Evolutionary conservation across 1,140 invertebrate genomes (phyloP), one percentile per base, ranked within the genome.

Genomic region (Neodiprion lecontei): DNA sequence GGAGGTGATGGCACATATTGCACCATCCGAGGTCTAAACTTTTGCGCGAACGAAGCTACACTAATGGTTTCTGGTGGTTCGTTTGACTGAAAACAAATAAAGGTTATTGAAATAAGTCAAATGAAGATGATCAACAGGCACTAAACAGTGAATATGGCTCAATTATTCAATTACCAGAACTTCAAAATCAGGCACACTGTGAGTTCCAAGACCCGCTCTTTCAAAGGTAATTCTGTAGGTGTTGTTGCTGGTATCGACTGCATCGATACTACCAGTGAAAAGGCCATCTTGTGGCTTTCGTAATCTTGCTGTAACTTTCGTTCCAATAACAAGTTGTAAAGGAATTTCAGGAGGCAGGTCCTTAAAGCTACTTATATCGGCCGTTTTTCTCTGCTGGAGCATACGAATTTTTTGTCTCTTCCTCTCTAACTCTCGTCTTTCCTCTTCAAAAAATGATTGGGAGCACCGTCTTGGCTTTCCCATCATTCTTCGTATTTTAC

Each of bases 211-310:
- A 12, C 97, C 97, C 66, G 93, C 92, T 75, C 97, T 91, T 86
- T 99, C 98, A 89, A 99, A 99, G 1, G 96, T 97, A 73, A 99
- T 96, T 81, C 98, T 91, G 85, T 99, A 99, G n/a, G 96, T 97
- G 83, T 98, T 97, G 84, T 98, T 97, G 7, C 96, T 95, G 1
- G 97, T 98, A 85, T 99, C 97, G n/a, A 99, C 94, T 53, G 97
- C 98, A 89, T 99, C 98, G 76, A 99, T 97, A 65, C 93, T 95
- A 9, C 98, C 98, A 72, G 95, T 97, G 83, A 99, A 99, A 47
- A 99, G 90, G 14, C 98, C 98, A 91, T 99, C 98, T 89, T 99
- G 97, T 8, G 98, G 97, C 85, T 94, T 94, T 69, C 97, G 90
- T 78, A 99, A 86, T 77, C 97, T 87, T 78, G 96, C 96, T 61